Percentiles rank a stretch among this genome's conserved stretches.
These are phyloP conservation scores for Nymphicus hollandicus DNA, from an alignment of 2,113 vertebrate species.

Conservation along the genomic window DNA sequence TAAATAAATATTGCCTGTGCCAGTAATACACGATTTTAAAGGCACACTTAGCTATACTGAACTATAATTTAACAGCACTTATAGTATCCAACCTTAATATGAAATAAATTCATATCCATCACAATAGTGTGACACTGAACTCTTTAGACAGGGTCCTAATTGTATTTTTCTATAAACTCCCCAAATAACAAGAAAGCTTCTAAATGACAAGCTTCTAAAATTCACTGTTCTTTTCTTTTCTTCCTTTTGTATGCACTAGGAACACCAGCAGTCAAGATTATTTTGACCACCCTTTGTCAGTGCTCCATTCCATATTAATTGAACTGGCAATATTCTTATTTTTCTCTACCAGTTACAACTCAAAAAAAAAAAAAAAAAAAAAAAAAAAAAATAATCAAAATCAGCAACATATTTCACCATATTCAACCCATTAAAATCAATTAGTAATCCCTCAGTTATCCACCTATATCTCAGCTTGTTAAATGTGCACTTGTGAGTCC, in stretches of 20 bases:
- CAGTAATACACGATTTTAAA: constrained; percentile 50
- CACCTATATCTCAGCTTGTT: background rate
- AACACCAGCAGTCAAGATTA: background rate
- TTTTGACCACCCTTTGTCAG: background rate
- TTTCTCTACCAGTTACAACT: background rate
- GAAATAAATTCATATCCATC: constrained; percentile 38
- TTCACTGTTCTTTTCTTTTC: background rate
- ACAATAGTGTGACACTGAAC: constrained; percentile 12
- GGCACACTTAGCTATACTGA: constrained; percentile 34
- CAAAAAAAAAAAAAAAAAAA: background rate
- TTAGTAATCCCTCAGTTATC: background rate
- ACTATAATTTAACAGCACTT: constrained; percentile 27
- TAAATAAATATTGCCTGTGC: constrained; percentile 44
- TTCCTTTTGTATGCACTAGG: background rate
- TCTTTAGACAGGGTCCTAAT: background rate
- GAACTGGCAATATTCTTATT: background rate
- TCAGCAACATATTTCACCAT: background rate
- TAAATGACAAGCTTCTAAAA: background rate
- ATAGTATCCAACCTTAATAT: background rate
- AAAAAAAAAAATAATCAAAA: background rate
- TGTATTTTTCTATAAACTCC: background rate
- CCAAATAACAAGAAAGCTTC: background rate
- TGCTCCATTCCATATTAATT: background rate
- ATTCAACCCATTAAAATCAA: background rate
- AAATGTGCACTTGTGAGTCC: background rate